Evolutionary conservation across 2,797 vertebrate genomes (phyloP), one percentile per base, ranked within the genome.

Genomic region (Malacoctenus gilli): DNA sequence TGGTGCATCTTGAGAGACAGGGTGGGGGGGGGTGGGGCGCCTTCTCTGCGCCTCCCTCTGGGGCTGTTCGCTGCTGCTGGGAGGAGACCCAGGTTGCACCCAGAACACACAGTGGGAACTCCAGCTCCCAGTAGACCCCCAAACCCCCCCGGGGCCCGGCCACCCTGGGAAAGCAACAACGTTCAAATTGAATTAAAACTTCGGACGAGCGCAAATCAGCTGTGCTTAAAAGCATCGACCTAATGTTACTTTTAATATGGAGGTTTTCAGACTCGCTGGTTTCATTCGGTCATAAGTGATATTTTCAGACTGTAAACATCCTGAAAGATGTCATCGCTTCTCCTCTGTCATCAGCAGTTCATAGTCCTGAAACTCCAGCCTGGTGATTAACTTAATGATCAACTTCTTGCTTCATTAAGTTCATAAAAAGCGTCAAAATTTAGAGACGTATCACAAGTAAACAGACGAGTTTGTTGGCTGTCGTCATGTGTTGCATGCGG

Each of bases 1-100:
- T 50, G 37, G 40, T 57, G 20, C 65, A 83, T 68, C 70, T n/a
- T n/a, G n/a, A n/a, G n/a, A n/a, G n/a, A n/a, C n/a, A n/a, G n/a
- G n/a, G n/a, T n/a, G n/a, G n/a, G n/a, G n/a, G n/a, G n/a, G n/a
- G n/a, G n/a, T n/a, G n/a, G n/a, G n/a, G n/a, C n/a, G 36, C 15
- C 72, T 56, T 75, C 53, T 58, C 37, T 58, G 22, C 53, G 16
- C 15, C 59, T 79, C 63, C 72, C 71, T 68, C 41, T 40, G 66
- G 69, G 63, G 19, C 47, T 64, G 51, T 58, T 65, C 43, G 54
- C n/a, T 51, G 28, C 22, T 37, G 15, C 30, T 28, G 28, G 60
- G 54, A 40, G 32, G 56, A 60, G 19, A 54, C 42, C 35, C 21
- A 9, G 11, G 47, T 48, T 52, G 42, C 28, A 38, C 23, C 19